Conservation (phyloP, 2,888 invertebrate genomes). For the Calliscelio sp. region DNA sequence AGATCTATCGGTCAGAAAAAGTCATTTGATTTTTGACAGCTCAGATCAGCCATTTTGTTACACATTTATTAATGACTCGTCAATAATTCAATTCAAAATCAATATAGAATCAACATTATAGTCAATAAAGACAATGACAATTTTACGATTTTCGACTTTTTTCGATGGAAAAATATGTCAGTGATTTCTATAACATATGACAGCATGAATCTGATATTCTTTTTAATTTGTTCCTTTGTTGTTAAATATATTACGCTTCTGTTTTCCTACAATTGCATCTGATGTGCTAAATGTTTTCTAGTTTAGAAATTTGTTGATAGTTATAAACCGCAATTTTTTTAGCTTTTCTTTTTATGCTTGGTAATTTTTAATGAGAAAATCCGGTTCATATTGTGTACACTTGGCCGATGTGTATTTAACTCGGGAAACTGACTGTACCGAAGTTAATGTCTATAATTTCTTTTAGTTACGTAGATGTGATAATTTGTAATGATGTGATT, state of each 20-base stretch:
- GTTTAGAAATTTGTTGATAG: conserved; percentile 6
- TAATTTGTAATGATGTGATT: conserved; percentile 15
- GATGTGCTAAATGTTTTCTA: background rate
- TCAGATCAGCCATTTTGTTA: no score
- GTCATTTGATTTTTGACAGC: no score
- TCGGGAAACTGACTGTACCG: conserved; percentile 25
- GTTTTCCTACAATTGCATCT: conserved; percentile 5
- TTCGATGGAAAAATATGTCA: no score
- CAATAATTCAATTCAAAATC: no score
- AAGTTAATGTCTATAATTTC: conserved; percentile 32
- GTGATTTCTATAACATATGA: no score
- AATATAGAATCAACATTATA: no score
- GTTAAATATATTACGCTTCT: no score
- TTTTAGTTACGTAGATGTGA: conserved; percentile 3
- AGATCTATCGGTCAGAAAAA: no score
- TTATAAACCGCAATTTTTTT: background rate
- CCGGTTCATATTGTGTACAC: background rate
- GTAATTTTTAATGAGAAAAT: background rate
- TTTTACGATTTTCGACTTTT: background rate
- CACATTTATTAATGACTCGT: no score
- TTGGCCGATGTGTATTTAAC: conserved; percentile 1
- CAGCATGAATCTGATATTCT: background rate
- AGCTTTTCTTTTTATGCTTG: background rate
- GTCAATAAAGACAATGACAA: background rate
- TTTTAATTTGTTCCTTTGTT: no score